A percentile compares a stretch with the other conserved stretches of the same genome.
Conservation (phyloP, 2,797 vertebrate genomes). For the Epinephelus awoara region DNA sequence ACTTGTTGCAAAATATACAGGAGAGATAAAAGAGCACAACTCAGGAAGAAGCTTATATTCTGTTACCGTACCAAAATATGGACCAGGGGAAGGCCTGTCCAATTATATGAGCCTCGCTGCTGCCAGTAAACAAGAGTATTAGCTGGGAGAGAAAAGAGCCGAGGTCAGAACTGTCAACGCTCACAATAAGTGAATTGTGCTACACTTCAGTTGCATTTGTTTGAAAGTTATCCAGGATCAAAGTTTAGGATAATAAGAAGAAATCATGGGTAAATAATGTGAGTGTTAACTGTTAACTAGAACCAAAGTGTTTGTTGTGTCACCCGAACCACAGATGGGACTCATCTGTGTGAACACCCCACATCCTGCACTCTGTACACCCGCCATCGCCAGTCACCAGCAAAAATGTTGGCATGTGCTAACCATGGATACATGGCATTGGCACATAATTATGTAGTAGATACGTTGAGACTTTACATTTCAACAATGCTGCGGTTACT, state of each 20-base stretch:
- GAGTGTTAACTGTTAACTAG: too few species aligned
- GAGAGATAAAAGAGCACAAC: conserved; percentile 73
- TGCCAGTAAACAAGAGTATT: conserved; percentile 39
- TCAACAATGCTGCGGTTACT: too few species aligned
- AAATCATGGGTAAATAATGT: neutral
- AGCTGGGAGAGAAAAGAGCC: conserved; percentile 10
- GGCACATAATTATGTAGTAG: too few species aligned
- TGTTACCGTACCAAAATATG: conserved; percentile 83
- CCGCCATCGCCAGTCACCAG: too few species aligned
- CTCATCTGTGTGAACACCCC: too few species aligned
- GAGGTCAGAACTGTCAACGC: conserved; percentile 6
- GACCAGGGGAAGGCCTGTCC: neutral
- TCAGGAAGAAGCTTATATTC: conserved; percentile 83
- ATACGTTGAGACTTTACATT: too few species aligned
- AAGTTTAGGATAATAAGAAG: conserved; percentile 6
- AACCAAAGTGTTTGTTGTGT: too few species aligned
- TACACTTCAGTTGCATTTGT: neutral
- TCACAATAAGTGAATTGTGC: conserved; percentile 15
- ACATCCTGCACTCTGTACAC: too few species aligned
- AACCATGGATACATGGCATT: too few species aligned
- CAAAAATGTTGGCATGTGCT: too few species aligned
- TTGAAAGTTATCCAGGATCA: conserved; percentile 4
- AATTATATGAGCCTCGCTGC: conserved; percentile 21
- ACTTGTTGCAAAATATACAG: conserved; percentile 86
- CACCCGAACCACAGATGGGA: too few species aligned